Evolutionary conservation across 2,888 invertebrate genomes (phyloP).

Genomic region (Bruchidius siliquastri): DNA sequence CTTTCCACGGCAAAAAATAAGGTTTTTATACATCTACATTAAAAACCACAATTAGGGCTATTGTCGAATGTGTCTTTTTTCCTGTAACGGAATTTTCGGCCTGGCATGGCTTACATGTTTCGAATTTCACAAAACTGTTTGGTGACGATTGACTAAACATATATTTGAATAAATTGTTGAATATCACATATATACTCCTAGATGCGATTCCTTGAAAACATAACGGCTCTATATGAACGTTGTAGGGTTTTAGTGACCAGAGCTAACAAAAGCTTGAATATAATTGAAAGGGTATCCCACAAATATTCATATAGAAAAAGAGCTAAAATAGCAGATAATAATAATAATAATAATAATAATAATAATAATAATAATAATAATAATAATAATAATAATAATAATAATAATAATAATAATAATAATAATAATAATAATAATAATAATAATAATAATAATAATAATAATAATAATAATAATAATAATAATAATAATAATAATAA

Average conservation of each 20-base stretch:
- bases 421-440: too few relatives aligned
- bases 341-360: too few relatives aligned
- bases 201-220: not conserved
- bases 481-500: too few relatives aligned
- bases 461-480: too few relatives aligned
- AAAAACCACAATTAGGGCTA: slow-evolving; percentile 12
- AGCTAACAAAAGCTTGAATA: too few relatives aligned
- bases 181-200: not conserved
- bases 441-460: too few relatives aligned
- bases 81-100: slow-evolving; percentile 8
- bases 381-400: too few relatives aligned
- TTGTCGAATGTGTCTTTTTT: slow-evolving; percentile 14
- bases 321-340: too few relatives aligned
- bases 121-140: not conserved
- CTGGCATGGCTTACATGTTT: not conserved
- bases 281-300: too few relatives aligned
- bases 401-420: too few relatives aligned
- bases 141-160: not conserved
- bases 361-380: too few relatives aligned
- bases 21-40: slow-evolving; percentile 17
- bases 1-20: slow-evolving; percentile 19
- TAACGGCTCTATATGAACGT: not conserved
- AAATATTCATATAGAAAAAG: too few relatives aligned
- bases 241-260: not conserved
- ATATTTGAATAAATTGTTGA: not conserved